These are phyloP conservation scores for Pegoplata infirma DNA, from an alignment of 2,888 invertebrate genomes.

Conservation along the genomic window DNA sequence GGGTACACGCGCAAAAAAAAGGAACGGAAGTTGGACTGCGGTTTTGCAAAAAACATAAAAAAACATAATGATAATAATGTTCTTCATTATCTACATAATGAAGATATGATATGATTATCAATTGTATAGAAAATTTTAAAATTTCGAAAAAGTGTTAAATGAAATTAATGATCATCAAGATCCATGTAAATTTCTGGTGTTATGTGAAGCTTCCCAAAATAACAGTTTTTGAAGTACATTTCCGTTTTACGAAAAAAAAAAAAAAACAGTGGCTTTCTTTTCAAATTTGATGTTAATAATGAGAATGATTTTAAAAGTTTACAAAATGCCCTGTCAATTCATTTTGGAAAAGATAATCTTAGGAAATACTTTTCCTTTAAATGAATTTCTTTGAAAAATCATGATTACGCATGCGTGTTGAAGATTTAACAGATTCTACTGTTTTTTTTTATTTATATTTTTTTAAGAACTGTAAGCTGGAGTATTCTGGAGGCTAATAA, in stretches of 20 bases:
- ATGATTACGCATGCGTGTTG: conserved; percentile 2
- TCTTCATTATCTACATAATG: conserved; percentile 22
- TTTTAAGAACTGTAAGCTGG: conserved; percentile 24
- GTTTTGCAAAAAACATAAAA: conserved; percentile 59
- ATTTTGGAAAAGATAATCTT: conserved; percentile 2
- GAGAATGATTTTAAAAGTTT: neutral
- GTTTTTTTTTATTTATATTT: conserved; percentile 20
- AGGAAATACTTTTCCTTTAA: conserved; percentile 2
- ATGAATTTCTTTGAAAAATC: conserved; percentile 3
- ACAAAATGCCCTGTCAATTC: conserved; percentile 22
- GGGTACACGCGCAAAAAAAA: conserved; percentile 30
- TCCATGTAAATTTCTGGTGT: conserved; percentile 7
- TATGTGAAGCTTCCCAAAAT: conserved; percentile 11
- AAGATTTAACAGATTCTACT: neutral
- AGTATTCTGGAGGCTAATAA: conserved; percentile 14
- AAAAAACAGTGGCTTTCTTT: conserved; percentile 19
- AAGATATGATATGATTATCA: conserved; percentile 1
- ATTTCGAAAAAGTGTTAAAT: neutral
- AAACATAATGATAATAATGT: conserved; percentile 48
- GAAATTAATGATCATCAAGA: conserved; percentile 13
- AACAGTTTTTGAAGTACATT: conserved; percentile 20
- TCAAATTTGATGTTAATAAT: neutral
- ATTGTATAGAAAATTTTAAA: neutral
- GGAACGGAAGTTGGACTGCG: conserved; percentile 61
- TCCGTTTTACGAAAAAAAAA: conserved; percentile 34